Evolutionary conservation across 2,797 vertebrate species (phyloP).

Genomic region (Hipposideros larvatus): DNA sequence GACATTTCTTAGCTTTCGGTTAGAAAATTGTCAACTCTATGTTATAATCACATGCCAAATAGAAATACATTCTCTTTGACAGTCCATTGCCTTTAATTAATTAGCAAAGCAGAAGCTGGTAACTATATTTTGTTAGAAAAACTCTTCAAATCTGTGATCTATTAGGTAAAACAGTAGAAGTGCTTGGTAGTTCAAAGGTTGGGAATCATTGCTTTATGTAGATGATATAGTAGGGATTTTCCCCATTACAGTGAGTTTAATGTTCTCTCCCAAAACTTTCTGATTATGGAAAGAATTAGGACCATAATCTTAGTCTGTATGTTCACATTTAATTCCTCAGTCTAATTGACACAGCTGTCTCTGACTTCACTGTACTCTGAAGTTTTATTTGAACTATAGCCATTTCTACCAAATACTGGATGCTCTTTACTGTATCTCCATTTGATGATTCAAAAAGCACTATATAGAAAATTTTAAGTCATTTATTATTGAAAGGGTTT

Average conservation of each 20-base stretch:
- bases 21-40: neutral
- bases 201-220: neutral
- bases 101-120: neutral
- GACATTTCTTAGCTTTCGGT: neutral
- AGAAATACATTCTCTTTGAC: neutral
- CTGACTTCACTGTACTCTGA: neutral
- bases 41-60: neutral
- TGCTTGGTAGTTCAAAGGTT: neutral
- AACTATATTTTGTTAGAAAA: neutral
- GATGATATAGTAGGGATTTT: neutral
- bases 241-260: neutral
- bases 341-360: neutral
- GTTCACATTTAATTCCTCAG: neutral
- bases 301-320: neutral
- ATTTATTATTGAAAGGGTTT: neutral
- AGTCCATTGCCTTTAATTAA: neutral
- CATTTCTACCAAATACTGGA: neutral
- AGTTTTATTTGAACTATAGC: neutral
- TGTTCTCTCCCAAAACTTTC: neutral
- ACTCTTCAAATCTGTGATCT: conserved; percentile 2
- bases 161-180: neutral
- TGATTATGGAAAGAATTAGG: neutral
- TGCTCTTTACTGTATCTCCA: neutral
- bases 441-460: neutral
- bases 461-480: neutral